Percentiles rank a stretch among this genome's conserved stretches.
Conservation (phyloP, 2,113 vertebrate species). For the Microcebus griseorufus region DNA sequence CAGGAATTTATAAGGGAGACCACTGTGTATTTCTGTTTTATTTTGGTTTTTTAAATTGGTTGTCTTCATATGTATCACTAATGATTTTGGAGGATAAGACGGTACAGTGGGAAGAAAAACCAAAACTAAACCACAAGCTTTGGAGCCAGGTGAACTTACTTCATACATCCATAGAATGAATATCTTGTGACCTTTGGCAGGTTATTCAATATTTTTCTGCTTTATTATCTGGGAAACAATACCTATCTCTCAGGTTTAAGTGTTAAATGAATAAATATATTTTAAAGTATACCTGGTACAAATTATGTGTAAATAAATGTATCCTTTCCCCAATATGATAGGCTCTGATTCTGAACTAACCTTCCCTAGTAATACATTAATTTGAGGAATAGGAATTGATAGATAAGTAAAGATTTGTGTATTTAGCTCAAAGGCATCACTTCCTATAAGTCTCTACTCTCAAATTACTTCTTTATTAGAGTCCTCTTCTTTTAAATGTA, state of each 20-base stretch:
- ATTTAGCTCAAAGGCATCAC: background rate
- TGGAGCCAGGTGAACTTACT: background rate
- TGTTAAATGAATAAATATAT: conserved; percentile 3
- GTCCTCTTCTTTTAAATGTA: background rate
- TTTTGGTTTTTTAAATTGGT: background rate
- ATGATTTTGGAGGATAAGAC: background rate
- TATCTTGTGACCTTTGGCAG: background rate
- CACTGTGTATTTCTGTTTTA: background rate
- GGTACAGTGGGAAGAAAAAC: background rate
- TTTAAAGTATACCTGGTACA: background rate
- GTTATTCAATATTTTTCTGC: background rate
- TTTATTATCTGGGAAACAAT: background rate
- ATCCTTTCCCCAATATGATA: background rate
- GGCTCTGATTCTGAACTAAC: background rate
- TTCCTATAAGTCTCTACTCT: background rate
- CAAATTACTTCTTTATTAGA: background rate
- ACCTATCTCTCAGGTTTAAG: background rate
- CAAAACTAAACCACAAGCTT: background rate
- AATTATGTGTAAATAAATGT: conserved; percentile 2
- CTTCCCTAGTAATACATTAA: background rate
- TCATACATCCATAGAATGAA: background rate
- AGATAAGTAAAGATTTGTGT: background rate
- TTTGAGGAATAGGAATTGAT: background rate
- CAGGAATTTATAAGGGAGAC: background rate
- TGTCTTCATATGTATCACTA: background rate